These are phyloP conservation scores for Brachyrhaphis roseni DNA, from an alignment of 2,797 vertebrate species.

Conservation along the genomic window DNA sequence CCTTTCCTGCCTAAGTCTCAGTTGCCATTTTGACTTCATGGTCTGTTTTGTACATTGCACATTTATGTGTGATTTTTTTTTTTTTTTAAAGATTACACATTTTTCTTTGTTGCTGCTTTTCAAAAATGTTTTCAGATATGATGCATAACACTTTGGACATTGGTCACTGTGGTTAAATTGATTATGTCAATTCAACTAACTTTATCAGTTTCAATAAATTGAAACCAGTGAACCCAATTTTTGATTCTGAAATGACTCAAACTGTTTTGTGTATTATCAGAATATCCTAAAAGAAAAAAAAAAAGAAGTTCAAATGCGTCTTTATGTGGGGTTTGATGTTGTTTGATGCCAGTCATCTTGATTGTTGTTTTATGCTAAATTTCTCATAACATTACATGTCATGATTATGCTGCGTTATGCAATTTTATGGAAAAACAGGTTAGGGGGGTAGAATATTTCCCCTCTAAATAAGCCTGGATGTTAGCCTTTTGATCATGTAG, in stretches of 20 bases:
- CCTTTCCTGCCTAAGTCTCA: neutral
- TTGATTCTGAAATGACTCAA: neutral
- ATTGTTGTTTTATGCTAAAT: slow-evolving; percentile 1
- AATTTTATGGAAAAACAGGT: neutral
- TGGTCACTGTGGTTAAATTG: neutral
- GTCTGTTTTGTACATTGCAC: neutral
- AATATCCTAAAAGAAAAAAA: neutral
- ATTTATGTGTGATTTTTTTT: neutral
- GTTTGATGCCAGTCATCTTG: neutral
- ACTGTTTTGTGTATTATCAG: neutral
- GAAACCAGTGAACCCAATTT: neutral
- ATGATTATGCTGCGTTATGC: neutral
- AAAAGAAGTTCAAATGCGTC: neutral
- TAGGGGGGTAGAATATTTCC: neutral
- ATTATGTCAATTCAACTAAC: neutral
- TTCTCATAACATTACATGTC: neutral
- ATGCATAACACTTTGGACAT: neutral
- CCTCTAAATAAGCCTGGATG: neutral
- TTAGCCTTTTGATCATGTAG: slow-evolving; percentile 22
- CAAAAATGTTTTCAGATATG: neutral
- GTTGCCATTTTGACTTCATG: neutral
- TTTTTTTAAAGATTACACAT: neutral
- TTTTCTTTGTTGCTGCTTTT: neutral
- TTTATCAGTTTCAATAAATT: neutral
- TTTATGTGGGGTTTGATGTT: neutral